Evolutionary conservation across 2,797 vertebrate genomes (phyloP).

Genomic region (Mormyrus proboscirostris): DNA sequence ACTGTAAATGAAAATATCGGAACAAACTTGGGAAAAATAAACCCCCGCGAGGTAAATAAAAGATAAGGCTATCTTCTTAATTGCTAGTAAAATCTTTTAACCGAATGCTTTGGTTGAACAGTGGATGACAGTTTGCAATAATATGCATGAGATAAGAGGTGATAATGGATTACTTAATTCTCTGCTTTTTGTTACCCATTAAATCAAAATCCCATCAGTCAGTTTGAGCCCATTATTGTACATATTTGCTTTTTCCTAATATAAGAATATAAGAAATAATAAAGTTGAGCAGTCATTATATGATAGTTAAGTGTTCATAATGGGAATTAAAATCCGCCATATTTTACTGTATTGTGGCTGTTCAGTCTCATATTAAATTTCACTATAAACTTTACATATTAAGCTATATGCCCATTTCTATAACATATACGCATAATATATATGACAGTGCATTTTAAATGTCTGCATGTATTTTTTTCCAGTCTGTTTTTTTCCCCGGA

Average conservation of each 20-base stretch:
- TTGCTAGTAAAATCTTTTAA: background rate
- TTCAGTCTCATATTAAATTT: background rate
- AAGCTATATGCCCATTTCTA: background rate
- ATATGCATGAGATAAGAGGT: background rate
- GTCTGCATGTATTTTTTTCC: background rate
- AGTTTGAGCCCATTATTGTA: background rate
- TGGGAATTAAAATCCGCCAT: slow-evolving; percentile 44
- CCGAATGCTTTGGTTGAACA: background rate
- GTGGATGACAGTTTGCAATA: background rate
- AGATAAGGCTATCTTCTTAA: background rate
- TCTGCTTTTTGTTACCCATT: background rate
- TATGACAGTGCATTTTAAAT: background rate
- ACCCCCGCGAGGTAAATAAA: background rate
- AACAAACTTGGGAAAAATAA: background rate
- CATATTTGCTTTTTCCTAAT: background rate
- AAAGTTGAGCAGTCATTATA: background rate
- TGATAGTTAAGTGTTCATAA: slow-evolving; percentile 14
- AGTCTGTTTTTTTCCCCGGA: background rate
- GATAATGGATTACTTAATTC: background rate
- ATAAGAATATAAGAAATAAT: too few relatives aligned
- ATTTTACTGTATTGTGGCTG: slow-evolving; percentile 31
- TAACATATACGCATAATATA: background rate
- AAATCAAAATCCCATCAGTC: background rate
- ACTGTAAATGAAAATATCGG: background rate
- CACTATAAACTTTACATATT: background rate